phyloP scores from a whole-genome alignment of 2,888 invertebrate genomes.

The Nephrotoma appendiculata region DNA sequence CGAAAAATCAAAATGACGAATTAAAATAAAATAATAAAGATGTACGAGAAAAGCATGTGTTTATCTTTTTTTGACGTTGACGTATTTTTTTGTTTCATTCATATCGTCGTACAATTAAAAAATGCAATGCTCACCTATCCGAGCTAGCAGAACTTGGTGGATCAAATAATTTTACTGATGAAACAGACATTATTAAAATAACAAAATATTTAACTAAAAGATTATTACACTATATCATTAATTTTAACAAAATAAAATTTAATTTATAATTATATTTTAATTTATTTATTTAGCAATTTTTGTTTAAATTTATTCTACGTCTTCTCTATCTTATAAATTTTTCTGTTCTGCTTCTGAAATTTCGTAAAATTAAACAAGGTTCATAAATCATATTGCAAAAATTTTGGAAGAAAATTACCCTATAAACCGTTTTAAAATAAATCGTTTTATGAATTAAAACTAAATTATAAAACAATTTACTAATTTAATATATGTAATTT shows the following conservation, averaged over 20 bases:
- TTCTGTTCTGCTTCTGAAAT: not conserved
- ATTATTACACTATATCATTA: not conserved
- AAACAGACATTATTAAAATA: conserved; percentile 12
- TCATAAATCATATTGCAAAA: not conserved
- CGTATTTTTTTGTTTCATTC: not conserved
- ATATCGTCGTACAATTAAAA: not conserved
- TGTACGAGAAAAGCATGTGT: not conserved
- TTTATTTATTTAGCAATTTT: not conserved
- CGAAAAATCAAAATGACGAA: not conserved
- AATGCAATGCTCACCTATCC: conserved; percentile 57
- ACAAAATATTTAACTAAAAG: not conserved
- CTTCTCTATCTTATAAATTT: not conserved
- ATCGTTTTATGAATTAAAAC: not conserved
- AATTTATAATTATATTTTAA: not conserved
- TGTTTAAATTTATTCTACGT: not conserved
- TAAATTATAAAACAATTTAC: not conserved
- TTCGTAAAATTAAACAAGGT: not conserved
- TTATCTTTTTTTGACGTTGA: not conserved
- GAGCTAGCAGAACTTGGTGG: conserved; percentile 84
- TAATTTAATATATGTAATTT: not conserved
- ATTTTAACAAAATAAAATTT: not conserved
- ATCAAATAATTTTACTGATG: conserved; percentile 47
- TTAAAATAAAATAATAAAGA: not conserved
- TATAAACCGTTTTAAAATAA: not conserved
- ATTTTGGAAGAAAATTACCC: not conserved